phyloP scores from a whole-genome alignment of 2,888 invertebrate species.

The Erebia palarica region DNA sequence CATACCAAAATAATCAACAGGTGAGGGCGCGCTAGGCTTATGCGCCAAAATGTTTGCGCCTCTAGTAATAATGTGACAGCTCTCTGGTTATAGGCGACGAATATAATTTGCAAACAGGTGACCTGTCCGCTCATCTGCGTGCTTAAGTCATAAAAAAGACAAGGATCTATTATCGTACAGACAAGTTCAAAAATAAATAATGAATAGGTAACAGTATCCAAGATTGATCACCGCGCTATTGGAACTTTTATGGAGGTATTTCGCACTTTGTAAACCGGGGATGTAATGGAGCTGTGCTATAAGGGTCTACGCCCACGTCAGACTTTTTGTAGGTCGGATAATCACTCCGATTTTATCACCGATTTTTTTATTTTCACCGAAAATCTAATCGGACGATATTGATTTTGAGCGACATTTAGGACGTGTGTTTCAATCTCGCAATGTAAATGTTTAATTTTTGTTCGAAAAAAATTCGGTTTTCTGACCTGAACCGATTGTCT shows the following conservation, averaged over 20 bases:
- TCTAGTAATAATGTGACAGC: not conserved
- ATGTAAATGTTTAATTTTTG: too few species aligned
- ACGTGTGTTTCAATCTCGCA: too few species aligned
- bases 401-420: too few species aligned
- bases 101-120: conserved; percentile 2
- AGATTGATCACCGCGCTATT: conserved; percentile 24
- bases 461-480: too few species aligned
- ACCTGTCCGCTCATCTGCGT: conserved; percentile 15
- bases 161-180: conserved; percentile 21
- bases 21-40: not conserved
- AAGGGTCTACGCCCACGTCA: too few species aligned
- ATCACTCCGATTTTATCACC: too few species aligned
- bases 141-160: conserved; percentile 22
- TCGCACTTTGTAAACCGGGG: conserved; percentile 12
- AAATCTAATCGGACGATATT: too few species aligned
- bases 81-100: conserved; percentile 6
- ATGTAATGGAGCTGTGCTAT: not conserved
- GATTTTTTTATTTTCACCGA: too few species aligned
- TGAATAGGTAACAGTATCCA: conserved; percentile 15
- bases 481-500: too few species aligned
- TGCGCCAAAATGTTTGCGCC: not conserved
- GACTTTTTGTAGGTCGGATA: too few species aligned
- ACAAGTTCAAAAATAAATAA: conserved; percentile 23
- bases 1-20: not conserved
- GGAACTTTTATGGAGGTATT: conserved; percentile 38